Conservation (phyloP, 2,113 vertebrate species). For the Arenaria interpres region DNA sequence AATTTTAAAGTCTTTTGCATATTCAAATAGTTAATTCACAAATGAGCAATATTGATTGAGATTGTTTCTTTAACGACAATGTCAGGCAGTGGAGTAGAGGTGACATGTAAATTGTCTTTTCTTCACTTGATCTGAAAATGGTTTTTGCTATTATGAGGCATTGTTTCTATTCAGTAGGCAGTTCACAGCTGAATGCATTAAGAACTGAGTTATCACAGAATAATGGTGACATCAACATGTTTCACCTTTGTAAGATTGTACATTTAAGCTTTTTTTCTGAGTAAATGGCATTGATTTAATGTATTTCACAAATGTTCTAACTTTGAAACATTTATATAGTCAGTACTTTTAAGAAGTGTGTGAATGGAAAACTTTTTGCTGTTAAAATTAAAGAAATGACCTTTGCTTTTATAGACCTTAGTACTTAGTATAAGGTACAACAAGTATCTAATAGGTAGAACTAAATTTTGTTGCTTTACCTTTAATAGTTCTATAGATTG, state of each 20-base stretch:
- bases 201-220: slow-evolving; percentile 22
- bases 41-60: slow-evolving; percentile 5
- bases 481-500: background rate
- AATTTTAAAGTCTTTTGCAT: background rate
- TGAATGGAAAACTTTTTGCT: background rate
- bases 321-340: background rate
- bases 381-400: background rate
- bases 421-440: background rate
- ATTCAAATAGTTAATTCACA: slow-evolving; percentile 3
- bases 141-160: slow-evolving; percentile 50
- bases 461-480: background rate
- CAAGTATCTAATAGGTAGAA: background rate
- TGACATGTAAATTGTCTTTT: slow-evolving; percentile 47
- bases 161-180: slow-evolving; percentile 51
- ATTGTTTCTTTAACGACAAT: slow-evolving; percentile 7
- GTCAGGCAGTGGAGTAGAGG: background rate
- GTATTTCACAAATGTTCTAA: background rate
- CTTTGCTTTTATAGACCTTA: background rate
- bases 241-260: slow-evolving; percentile 12
- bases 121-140: slow-evolving; percentile 44
- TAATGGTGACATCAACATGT: slow-evolving; percentile 36
- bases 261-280: slow-evolving; percentile 16
- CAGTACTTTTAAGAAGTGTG: background rate
- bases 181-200: slow-evolving; percentile 49
- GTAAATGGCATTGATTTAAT: slow-evolving; percentile 20